Percentiles rank a stretch among this genome's conserved stretches.
These are phyloP conservation scores for Apis cerana DNA, from an alignment of 1,140 invertebrate species.

Conservation along the genomic window DNA sequence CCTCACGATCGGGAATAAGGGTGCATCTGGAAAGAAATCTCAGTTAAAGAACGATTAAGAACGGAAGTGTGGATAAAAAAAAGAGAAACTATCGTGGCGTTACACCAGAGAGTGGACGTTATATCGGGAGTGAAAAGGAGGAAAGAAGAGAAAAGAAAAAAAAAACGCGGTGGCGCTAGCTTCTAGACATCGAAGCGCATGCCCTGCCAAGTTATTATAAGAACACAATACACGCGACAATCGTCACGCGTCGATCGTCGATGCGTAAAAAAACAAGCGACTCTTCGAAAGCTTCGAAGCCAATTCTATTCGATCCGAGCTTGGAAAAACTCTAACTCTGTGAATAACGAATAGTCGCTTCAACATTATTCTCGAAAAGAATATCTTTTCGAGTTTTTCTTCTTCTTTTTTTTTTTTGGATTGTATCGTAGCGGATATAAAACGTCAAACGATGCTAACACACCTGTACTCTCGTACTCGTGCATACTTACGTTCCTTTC, in stretches of 20 bases:
- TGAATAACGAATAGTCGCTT: neutral
- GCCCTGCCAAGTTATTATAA: slow-evolving; percentile 59
- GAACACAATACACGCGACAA: slow-evolving; percentile 31
- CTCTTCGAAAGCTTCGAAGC: slow-evolving; percentile 34
- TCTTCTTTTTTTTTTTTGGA: too few species aligned
- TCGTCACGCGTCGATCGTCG: slow-evolving; percentile 14
- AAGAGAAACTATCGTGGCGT: too few species aligned
- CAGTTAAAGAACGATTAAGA: slow-evolving; percentile 37
- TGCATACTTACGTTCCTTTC: slow-evolving; percentile 33
- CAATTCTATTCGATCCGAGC: neutral
- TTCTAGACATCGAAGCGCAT: slow-evolving; percentile 75
- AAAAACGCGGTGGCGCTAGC: slow-evolving; percentile 27
- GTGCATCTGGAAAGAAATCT: slow-evolving; percentile 76
- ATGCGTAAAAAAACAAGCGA: slow-evolving; percentile 7
- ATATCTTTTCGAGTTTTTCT: slow-evolving; percentile 1
- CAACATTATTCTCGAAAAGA: slow-evolving; percentile 36
- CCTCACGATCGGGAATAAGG: slow-evolving; percentile 78
- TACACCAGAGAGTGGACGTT: too few species aligned
- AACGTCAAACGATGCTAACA: slow-evolving; percentile 44
- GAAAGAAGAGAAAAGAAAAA: neutral
- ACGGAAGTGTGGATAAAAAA: neutral
- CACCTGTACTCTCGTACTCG: slow-evolving; percentile 45
- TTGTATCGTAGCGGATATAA: neutral
- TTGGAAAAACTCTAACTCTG: neutral
- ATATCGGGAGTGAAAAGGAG: too few species aligned